Percentiles rank a stretch among this genome's conserved stretches.
Evolutionary conservation across 2,888 invertebrate genomes (phyloP).

Genomic region (Pyrochroa serraticornis): DNA sequence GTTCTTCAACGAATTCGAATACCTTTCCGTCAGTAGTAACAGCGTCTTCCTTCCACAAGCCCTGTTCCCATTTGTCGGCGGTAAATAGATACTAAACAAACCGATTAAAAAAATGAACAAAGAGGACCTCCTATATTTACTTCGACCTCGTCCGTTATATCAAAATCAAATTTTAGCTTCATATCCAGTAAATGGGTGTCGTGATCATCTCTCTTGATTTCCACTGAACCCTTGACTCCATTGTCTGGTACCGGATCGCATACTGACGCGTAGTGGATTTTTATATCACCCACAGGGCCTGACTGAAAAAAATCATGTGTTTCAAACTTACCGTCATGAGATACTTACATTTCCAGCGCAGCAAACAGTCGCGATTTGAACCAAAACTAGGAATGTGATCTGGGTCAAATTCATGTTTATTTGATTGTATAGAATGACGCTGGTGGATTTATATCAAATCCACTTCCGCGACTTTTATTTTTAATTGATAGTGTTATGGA

Average conservation of each 20-base stretch:
- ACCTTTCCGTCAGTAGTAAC: neutral
- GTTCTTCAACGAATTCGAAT: neutral
- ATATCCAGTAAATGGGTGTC: neutral
- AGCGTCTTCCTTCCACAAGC: conserved; percentile 1
- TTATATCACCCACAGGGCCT: conserved; percentile 1
- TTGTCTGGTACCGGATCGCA: neutral
- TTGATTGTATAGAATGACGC: no score
- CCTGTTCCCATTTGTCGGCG: conserved; percentile 1
- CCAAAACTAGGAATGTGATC: no score
- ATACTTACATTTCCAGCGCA: no score
- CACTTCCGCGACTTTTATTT: no score
- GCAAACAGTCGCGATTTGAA: no score
- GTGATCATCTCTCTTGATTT: neutral
- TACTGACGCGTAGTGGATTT: neutral
- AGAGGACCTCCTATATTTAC: conserved; percentile 10
- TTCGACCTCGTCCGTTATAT: neutral
- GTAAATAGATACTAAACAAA: neutral
- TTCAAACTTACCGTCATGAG: no score
- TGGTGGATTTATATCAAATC: no score
- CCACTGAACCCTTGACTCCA: neutral
- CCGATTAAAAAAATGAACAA: neutral
- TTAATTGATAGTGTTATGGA: no score
- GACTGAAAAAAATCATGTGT: neutral
- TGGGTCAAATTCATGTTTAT: no score
- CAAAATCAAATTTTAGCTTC: neutral